Conservation (phyloP, 2,797 vertebrate genomes). For the Chromis chromis region DNA sequence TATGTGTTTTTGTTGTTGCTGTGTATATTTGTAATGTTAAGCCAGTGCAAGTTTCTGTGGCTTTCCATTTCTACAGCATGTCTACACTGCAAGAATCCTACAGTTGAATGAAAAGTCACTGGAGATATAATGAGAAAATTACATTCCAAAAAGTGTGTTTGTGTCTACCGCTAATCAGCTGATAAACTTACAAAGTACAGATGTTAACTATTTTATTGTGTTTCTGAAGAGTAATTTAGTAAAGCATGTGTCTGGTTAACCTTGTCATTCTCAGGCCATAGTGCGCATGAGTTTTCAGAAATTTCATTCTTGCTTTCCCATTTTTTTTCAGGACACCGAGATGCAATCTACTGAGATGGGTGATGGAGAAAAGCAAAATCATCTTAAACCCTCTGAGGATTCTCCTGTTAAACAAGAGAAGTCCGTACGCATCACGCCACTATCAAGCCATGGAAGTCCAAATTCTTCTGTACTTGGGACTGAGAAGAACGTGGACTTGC, state of each 20-base stretch:
- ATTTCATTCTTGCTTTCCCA: constrained; percentile 22
- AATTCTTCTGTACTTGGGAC: constrained; percentile 1
- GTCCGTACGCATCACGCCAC: not conserved
- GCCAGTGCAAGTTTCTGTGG: not conserved
- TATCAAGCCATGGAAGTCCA: constrained; percentile 15
- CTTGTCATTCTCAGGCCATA: not conserved
- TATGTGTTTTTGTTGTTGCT: not conserved
- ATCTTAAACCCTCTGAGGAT: constrained; percentile 7
- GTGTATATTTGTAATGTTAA: not conserved
- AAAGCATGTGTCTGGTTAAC: not conserved
- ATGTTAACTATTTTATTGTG: not conserved
- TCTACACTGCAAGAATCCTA: not conserved
- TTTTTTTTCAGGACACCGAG: constrained; percentile 80
- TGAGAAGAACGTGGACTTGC: constrained; percentile 14
- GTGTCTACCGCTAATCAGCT: too few species aligned
- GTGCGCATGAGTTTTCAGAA: not conserved
- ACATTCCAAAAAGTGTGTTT: not conserved
- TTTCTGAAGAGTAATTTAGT: not conserved
- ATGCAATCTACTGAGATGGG: constrained; percentile 77
- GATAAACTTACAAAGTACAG: too few species aligned
- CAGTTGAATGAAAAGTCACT: too few species aligned
- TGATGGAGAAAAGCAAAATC: constrained; percentile 53
- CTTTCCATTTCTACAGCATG: not conserved
- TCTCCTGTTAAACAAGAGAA: constrained; percentile 24
- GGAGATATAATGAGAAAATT: not conserved